Conservation (phyloP, 2,888 invertebrate genomes). For the Polia nebulosa region DNA sequence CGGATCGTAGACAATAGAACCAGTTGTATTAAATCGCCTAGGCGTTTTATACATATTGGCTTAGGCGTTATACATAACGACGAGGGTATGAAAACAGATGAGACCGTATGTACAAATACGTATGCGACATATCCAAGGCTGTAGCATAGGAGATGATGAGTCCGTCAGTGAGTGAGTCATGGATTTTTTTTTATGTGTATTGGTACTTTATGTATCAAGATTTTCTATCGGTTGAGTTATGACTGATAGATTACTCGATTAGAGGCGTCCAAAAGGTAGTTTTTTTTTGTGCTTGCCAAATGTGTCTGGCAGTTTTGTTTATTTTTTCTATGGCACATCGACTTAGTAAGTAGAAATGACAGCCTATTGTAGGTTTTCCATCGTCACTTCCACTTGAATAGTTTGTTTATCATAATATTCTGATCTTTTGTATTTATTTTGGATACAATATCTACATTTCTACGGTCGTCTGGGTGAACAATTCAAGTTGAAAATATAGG, state of each 20-base stretch:
- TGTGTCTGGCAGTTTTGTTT: background rate
- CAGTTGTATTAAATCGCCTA: too few species aligned
- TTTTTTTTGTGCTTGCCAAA: conserved; percentile 34
- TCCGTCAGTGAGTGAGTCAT: background rate
- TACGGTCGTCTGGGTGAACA: background rate
- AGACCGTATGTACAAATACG: too few species aligned
- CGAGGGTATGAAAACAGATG: too few species aligned
- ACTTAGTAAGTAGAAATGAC: conserved; percentile 1
- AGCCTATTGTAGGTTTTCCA: conserved; percentile 5
- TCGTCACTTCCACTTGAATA: conserved; percentile 22
- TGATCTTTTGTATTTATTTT: conserved; percentile 23
- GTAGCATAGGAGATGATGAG: too few species aligned
- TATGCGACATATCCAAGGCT: too few species aligned
- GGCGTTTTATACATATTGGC: too few species aligned
- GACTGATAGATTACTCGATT: conserved; percentile 33
- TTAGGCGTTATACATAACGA: too few species aligned
- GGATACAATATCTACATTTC: background rate
- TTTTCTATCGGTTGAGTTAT: conserved; percentile 12
- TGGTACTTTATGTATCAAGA: background rate
- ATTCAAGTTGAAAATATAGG: background rate
- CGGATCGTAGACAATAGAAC: too few species aligned
- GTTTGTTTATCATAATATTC: conserved; percentile 18
- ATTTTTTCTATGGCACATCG: background rate
- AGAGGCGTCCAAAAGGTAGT: background rate
- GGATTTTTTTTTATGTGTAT: too few species aligned